Evolutionary conservation across 2,888 invertebrate genomes (phyloP).

Genomic region (Phasia obesa): DNA sequence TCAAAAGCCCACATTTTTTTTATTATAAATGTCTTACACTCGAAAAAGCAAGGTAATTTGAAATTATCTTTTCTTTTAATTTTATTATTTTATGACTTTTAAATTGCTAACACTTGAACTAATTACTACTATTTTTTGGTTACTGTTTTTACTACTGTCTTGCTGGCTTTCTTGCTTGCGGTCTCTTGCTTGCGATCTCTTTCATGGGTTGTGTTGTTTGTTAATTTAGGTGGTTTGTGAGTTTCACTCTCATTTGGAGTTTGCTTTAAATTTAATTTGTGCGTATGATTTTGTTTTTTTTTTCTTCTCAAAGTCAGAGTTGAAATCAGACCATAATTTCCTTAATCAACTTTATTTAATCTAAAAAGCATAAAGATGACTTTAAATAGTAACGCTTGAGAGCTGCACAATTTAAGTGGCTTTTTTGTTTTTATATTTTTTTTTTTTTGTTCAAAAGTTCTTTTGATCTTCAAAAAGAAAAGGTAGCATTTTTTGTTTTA

Average conservation of each 20-base stretch:
- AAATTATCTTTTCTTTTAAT: too few species aligned
- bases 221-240: background rate
- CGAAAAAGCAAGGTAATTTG: background rate
- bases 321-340: constrained; percentile 16
- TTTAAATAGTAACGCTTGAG: constrained; percentile 40
- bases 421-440: background rate
- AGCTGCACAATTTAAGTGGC: constrained; percentile 29
- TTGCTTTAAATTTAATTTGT: constrained; percentile 32
- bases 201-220: background rate
- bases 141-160: background rate
- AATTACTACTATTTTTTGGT: background rate
- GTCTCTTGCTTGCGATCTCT: background rate
- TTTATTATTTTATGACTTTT: background rate
- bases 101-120: background rate
- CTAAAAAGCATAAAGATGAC: constrained; percentile 3
- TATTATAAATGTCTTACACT: background rate
- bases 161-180: background rate
- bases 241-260: constrained; percentile 8
- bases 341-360: background rate
- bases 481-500: background rate
- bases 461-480: constrained; percentile 9
- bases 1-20: background rate
- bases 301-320: background rate
- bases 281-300: background rate
- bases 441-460: background rate